phyloP scores from a whole-genome alignment of 2,797 vertebrate species.

The Crocidura indochinensis region DNA sequence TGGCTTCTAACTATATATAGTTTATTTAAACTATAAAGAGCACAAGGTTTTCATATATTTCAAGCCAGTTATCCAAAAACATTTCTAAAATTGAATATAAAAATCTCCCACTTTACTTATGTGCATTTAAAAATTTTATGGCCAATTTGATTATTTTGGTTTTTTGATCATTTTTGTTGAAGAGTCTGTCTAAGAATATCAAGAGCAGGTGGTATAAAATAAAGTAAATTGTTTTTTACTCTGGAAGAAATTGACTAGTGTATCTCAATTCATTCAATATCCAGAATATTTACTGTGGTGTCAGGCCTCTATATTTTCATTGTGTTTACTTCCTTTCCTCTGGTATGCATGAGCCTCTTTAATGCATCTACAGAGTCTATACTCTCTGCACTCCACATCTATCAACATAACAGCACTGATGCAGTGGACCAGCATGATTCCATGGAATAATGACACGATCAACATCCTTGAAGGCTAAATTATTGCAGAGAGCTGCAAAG shows the following conservation, averaged over 20 bases:
- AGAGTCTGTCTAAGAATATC: conserved; percentile 3
- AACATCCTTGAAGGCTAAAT: neutral
- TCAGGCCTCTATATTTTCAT: neutral
- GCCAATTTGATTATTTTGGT: neutral
- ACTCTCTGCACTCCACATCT: neutral
- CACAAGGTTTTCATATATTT: neutral
- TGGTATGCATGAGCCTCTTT: neutral
- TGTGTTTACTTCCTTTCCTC: neutral
- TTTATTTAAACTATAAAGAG: conserved; percentile 7
- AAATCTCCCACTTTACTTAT: conserved; percentile 27
- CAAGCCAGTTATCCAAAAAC: neutral
- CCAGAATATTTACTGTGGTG: neutral
- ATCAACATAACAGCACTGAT: neutral
- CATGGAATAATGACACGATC: neutral
- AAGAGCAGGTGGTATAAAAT: neutral
- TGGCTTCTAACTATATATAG: neutral
- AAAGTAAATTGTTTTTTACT: conserved; percentile 28
- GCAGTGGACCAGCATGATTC: neutral
- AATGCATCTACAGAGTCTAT: neutral
- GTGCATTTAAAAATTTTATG: conserved; percentile 43
- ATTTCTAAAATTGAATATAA: neutral
- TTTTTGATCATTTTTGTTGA: neutral
- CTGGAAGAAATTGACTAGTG: neutral
- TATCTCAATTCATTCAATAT: neutral
- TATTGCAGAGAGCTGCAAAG: neutral